phyloP scores from a whole-genome alignment of 2,113 vertebrate genomes.

The Todiramphus chloris region DNA sequence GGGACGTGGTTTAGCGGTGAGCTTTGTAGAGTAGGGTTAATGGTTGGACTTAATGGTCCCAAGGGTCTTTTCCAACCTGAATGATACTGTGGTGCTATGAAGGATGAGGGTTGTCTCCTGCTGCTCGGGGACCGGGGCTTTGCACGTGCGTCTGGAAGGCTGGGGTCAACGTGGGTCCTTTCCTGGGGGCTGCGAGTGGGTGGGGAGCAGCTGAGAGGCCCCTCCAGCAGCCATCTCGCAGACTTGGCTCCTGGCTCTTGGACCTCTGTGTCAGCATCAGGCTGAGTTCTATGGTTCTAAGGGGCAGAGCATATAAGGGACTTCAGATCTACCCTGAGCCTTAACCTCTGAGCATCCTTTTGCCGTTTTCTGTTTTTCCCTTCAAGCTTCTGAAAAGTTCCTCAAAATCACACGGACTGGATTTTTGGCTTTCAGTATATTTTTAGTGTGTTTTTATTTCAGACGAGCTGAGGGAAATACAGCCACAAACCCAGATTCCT shows the following conservation, averaged over 20 bases:
- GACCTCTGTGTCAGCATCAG: neutral
- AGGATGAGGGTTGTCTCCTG: neutral
- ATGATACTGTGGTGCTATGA: too few species aligned
- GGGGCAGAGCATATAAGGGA: neutral
- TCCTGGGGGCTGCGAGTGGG: neutral
- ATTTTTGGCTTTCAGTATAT: neutral
- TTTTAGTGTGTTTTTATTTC: neutral
- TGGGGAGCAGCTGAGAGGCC: neutral
- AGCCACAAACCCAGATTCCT: neutral
- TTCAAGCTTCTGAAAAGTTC: neutral
- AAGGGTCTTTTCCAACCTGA: too few species aligned
- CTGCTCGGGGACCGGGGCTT: neutral
- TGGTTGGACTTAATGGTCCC: too few species aligned
- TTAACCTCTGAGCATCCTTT: neutral
- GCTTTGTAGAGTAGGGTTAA: too few species aligned
- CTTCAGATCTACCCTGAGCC: neutral
- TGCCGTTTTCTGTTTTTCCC: neutral
- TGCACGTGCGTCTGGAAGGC: neutral
- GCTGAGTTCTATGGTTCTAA: neutral
- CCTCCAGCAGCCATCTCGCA: neutral
- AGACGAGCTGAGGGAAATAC: neutral
- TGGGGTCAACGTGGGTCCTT: accelerated
- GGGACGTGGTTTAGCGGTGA: too few species aligned
- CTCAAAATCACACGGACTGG: neutral
- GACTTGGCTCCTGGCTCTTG: neutral